phyloP scores from a whole-genome alignment of 1,140 invertebrate species.

The Papilio polytes region DNA sequence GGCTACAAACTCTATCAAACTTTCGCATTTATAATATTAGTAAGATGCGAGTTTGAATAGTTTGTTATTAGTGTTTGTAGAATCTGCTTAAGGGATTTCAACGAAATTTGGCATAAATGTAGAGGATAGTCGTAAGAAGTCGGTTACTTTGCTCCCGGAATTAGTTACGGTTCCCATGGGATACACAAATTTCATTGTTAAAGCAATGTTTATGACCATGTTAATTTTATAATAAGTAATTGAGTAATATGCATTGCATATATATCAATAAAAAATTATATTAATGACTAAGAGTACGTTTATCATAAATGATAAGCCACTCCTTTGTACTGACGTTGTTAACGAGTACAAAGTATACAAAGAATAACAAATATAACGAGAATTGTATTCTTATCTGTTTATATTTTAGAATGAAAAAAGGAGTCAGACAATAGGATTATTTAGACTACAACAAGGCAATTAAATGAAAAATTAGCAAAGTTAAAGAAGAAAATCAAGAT shows the following conservation, averaged over 20 bases:
- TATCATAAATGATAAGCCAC: constrained; percentile 5
- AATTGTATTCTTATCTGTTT: neutral
- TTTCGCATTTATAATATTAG: no score
- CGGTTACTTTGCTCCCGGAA: no score
- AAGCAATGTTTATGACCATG: no score
- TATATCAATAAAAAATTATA: neutral
- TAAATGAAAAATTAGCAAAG: neutral
- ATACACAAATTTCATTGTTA: no score
- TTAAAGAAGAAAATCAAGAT: constrained; percentile 9
- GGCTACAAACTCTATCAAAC: no score
- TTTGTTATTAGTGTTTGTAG: no score
- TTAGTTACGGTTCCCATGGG: no score
- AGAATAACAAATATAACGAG: constrained; percentile 3
- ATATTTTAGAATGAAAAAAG: neutral
- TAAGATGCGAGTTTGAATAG: no score
- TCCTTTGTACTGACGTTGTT: constrained; percentile 12
- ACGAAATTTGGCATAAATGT: no score
- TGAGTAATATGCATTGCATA: neutral
- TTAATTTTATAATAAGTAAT: neutral
- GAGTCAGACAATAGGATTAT: neutral
- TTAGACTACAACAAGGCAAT: neutral
- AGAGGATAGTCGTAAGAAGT: no score
- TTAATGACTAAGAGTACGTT: constrained; percentile 12
- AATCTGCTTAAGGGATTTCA: no score
- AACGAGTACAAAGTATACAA: neutral